These are phyloP conservation scores for Polietes domitor DNA, from an alignment of 2,888 invertebrate species.

Conservation along the genomic window DNA sequence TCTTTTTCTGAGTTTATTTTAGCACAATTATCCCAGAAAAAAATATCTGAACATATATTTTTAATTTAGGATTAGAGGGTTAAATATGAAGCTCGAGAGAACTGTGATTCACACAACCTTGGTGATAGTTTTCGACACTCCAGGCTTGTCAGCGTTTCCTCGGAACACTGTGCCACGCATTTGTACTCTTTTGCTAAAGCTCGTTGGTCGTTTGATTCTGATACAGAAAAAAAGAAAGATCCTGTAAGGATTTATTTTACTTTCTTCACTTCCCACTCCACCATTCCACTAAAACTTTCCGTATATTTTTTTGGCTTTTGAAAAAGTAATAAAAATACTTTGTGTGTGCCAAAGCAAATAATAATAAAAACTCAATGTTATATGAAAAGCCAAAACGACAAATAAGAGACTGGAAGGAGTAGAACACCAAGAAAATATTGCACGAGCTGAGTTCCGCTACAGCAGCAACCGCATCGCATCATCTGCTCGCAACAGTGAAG, in stretches of 20 bases:
- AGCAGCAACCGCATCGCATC: constrained; percentile 34
- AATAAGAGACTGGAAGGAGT: constrained; percentile 35
- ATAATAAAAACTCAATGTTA: constrained; percentile 63
- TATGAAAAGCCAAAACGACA: constrained; percentile 52
- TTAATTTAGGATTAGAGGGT: too few relatives aligned
- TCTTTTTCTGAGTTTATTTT: too few relatives aligned
- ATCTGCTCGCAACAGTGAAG: constrained; percentile 42
- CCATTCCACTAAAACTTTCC: constrained; percentile 39
- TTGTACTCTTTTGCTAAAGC: constrained; percentile 16
- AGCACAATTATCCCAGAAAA: too few relatives aligned
- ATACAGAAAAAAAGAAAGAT: constrained; percentile 25
- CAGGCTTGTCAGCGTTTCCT: background rate
- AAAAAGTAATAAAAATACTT: constrained; percentile 65
- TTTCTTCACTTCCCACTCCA: constrained; percentile 17
- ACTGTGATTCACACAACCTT: too few relatives aligned
- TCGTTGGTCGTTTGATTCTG: constrained; percentile 13
- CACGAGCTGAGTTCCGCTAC: constrained; percentile 15
- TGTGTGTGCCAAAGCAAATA: constrained; percentile 63
- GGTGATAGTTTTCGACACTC: too few relatives aligned
- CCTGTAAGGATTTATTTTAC: constrained; percentile 24
- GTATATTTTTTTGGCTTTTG: constrained; percentile 50
- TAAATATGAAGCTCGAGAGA: too few relatives aligned
- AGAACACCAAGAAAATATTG: constrained; percentile 34
- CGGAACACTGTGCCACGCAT: constrained; percentile 1
- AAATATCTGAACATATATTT: too few relatives aligned